Percentiles rank a stretch among this genome's conserved stretches.
These are phyloP conservation scores for Paracentrotus lividus DNA, from an alignment of 53 echinoderm and acorn worm species.

Conservation along the genomic window DNA sequence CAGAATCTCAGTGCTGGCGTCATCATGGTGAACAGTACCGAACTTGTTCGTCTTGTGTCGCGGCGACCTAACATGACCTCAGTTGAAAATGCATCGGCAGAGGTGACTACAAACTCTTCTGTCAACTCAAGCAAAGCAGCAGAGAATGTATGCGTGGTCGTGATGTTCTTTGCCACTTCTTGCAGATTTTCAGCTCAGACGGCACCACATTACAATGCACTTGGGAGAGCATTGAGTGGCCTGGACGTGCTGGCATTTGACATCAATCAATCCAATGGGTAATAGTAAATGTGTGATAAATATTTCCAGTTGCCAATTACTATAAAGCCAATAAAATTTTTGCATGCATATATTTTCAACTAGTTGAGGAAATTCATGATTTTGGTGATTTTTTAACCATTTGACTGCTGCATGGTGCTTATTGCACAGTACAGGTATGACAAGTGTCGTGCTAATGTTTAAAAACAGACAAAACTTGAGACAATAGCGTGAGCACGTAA, in stretches of 20 bases:
- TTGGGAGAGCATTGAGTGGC: conserved; percentile 87
- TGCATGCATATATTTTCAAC: no score
- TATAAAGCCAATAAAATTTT: no score
- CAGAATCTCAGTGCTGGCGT: conserved; percentile 36
- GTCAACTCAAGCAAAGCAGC: conserved; percentile 54
- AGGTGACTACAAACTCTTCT: conserved; percentile 2
- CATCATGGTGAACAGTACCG: conserved; percentile 66
- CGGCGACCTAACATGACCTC: conserved; percentile 14
- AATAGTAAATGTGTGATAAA: not conserved
- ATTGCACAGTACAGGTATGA: no score
- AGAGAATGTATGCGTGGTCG: conserved; percentile 76
- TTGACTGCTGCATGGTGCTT: no score
- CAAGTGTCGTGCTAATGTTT: no score
- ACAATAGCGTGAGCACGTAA: no score
- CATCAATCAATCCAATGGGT: conserved; percentile 90
- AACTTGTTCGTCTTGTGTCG: conserved; percentile 51
- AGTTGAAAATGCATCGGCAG: not conserved
- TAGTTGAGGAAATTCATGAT: no score
- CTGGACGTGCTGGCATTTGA: conserved; percentile 91
- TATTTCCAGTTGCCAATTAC: not conserved
- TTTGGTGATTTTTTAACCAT: no score
- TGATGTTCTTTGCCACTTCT: conserved; percentile 92
- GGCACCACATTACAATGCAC: conserved; percentile 89
- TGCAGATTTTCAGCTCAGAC: conserved; percentile 86
- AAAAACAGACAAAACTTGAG: no score